Conservation (phyloP, 2,113 vertebrate genomes). For the Pomatorhinus ruficollis region DNA sequence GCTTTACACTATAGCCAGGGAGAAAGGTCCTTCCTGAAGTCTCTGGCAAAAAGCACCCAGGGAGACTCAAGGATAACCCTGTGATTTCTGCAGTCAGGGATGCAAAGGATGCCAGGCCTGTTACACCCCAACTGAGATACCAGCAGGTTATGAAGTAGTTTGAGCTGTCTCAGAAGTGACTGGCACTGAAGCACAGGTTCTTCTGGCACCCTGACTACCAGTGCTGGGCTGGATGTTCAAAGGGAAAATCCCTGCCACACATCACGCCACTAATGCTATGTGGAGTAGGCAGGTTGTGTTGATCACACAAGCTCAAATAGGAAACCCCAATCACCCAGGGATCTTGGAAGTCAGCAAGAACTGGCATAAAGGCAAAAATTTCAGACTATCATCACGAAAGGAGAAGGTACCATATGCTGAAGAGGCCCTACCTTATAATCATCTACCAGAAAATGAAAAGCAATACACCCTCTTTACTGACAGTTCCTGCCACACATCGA, state of each 20-base stretch:
- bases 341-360: background rate
- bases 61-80: background rate
- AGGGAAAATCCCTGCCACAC: background rate
- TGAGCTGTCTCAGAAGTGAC: background rate
- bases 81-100: background rate
- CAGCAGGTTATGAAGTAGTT: background rate
- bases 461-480: background rate
- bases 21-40: background rate
- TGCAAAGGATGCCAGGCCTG: background rate
- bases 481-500: background rate
- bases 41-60: background rate
- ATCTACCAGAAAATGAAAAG: background rate
- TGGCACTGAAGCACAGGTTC: background rate
- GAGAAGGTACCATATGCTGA: background rate
- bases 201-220: background rate
- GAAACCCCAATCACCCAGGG: background rate
- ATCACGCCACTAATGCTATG: rapidly evolving
- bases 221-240: background rate
- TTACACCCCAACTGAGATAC: background rate
- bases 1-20: background rate
- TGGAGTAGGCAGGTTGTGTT: background rate
- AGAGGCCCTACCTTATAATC: background rate
- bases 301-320: background rate
- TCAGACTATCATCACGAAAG: background rate
- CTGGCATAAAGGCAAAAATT: background rate